Evolutionary conservation across 2,113 vertebrate species (phyloP).

Genomic region (Xyliphius kryptos): DNA sequence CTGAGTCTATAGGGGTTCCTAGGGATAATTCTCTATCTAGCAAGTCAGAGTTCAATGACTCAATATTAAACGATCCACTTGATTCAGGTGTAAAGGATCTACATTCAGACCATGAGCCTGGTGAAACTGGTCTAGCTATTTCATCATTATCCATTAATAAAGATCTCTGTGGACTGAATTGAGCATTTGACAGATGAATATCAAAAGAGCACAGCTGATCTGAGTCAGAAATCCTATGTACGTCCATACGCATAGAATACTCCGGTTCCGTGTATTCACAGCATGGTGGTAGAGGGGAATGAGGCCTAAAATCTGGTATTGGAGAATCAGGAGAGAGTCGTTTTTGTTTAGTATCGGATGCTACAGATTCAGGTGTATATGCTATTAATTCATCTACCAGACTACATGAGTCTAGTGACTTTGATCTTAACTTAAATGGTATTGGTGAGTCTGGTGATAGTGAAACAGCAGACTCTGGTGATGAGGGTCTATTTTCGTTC

Average conservation of each 20-base stretch:
- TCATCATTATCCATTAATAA: too few relatives aligned
- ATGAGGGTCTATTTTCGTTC: constrained; percentile 39
- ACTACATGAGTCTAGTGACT: constrained; percentile 25
- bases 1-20: constrained; percentile 9
- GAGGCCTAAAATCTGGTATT: constrained; percentile 37
- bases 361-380: constrained; percentile 48
- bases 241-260: constrained; percentile 4
- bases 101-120: constrained; percentile 25
- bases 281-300: constrained; percentile 35
- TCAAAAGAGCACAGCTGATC: too few relatives aligned
- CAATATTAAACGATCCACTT: constrained; percentile 25
- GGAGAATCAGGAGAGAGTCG: constrained; percentile 48
- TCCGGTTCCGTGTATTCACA: constrained; percentile 13
- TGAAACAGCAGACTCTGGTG: constrained; percentile 34
- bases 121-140: constrained; percentile 36
- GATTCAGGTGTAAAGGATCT: constrained; percentile 45
- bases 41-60: constrained; percentile 19
- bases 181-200: constrained; percentile 8
- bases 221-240: background rate
- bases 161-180: constrained; percentile 6
- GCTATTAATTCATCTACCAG: constrained; percentile 27
- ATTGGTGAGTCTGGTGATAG: constrained; percentile 41
- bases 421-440: constrained; percentile 36
- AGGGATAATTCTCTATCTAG: constrained; percentile 22
- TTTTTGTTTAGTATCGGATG: constrained; percentile 40